Conservation (phyloP, 2,888 invertebrate genomes). For the Sthenelais limicola region DNA sequence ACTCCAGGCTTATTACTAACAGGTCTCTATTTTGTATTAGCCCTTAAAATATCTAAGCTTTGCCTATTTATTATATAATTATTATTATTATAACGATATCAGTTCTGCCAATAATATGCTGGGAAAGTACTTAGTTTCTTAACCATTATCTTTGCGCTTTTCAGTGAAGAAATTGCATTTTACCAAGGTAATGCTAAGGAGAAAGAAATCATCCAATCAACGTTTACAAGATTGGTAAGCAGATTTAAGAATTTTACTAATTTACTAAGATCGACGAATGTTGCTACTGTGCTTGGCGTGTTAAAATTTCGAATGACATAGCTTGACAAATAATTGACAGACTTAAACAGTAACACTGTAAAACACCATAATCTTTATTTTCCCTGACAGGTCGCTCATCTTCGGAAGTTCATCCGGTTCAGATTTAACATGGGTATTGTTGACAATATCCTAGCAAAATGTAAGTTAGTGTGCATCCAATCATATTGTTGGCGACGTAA, state of each 20-base stretch:
- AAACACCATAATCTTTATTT: too few species aligned
- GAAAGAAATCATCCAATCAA: slow-evolving; percentile 87
- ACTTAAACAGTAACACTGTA: too few species aligned
- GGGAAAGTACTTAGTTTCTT: not conserved
- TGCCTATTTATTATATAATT: too few species aligned
- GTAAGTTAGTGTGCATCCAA: too few species aligned
- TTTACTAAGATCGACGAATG: too few species aligned
- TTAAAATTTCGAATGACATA: too few species aligned
- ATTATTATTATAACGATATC: too few species aligned
- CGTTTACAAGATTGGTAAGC: slow-evolving; percentile 86
- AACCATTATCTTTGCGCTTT: not conserved
- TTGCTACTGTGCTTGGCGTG: too few species aligned
- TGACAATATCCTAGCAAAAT: slow-evolving; percentile 97
- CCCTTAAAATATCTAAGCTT: not conserved
- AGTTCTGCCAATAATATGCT: not conserved
- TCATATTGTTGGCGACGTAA: too few species aligned
- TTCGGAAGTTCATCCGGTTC: slow-evolving; percentile 90
- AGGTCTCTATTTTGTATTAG: slow-evolving; percentile 67
- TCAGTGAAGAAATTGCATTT: slow-evolving; percentile 89
- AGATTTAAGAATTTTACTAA: too few species aligned
- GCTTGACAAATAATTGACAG: too few species aligned
- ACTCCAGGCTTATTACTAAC: slow-evolving; percentile 95
- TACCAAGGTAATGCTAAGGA: slow-evolving; percentile 82
- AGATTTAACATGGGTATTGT: slow-evolving; percentile 91
- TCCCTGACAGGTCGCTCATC: slow-evolving; percentile 79